Evolutionary conservation across 1,140 invertebrate genomes (phyloP).

Genomic region (Artemia franciscana): DNA sequence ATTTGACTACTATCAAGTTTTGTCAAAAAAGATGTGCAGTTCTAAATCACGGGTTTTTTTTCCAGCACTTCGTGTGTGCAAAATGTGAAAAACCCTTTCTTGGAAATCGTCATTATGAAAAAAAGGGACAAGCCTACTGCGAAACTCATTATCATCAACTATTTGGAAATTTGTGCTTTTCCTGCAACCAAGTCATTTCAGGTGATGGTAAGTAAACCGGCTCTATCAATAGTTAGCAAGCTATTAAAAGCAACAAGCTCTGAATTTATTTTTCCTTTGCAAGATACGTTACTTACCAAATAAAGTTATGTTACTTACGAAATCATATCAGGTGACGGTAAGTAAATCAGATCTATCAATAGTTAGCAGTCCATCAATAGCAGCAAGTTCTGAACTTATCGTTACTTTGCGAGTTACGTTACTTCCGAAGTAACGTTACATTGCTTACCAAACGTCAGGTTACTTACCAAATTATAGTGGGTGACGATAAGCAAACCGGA

Average conservation of each 20-base stretch:
- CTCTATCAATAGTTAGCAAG: too few species aligned
- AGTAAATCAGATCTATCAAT: constrained; percentile 18
- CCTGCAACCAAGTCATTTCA: constrained; percentile 92
- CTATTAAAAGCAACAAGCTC: too few species aligned
- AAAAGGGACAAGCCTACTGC: constrained; percentile 94
- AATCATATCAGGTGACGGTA: constrained; percentile 90
- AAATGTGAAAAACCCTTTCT: constrained; percentile 99
- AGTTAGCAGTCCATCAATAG: too few species aligned
- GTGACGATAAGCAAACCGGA: constrained; percentile 51
- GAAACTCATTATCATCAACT: constrained; percentile 98
- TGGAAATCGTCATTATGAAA: constrained; percentile 95
- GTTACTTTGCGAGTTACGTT: too few species aligned
- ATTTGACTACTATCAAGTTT: too few species aligned
- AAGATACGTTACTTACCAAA: too few species aligned
- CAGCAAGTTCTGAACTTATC: too few species aligned
- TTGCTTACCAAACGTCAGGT: too few species aligned
- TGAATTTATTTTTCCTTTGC: too few species aligned
- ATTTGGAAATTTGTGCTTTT: constrained; percentile 94
- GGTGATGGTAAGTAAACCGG: constrained; percentile 58
- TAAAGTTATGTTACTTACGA: too few species aligned
- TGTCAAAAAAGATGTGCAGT: too few species aligned
- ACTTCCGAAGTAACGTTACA: too few species aligned
- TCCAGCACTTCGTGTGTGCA: constrained; percentile 91
- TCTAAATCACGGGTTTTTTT: constrained; percentile 12
- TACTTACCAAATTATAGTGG: constrained; percentile 90